phyloP scores from a whole-genome alignment of 2,888 invertebrate genomes.

The Cephus pulcher region DNA sequence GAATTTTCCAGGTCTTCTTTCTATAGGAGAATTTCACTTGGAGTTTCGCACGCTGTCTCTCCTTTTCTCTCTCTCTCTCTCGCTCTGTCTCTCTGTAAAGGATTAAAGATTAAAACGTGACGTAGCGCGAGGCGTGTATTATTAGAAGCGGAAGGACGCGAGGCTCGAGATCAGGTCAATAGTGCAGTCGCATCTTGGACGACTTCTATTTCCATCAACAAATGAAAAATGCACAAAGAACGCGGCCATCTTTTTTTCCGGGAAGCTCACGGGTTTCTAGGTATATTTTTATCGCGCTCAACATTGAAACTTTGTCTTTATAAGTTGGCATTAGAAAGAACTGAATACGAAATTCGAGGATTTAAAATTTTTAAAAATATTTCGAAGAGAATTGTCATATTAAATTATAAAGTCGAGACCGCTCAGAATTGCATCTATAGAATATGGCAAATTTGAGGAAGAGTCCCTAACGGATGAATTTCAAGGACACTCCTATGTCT shows the following conservation, averaged over 20 bases:
- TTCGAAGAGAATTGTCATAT: too few relatives aligned
- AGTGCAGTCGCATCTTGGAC: background rate
- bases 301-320: background rate
- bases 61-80: background rate
- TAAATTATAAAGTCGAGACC: too few relatives aligned
- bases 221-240: slow-evolving; percentile 24
- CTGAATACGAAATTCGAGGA: too few relatives aligned
- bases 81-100: background rate
- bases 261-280: background rate
- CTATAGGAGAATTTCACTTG: background rate
- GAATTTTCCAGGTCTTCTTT: background rate
- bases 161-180: background rate
- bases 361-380: too few relatives aligned
- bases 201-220: slow-evolving; percentile 19
- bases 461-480: too few relatives aligned
- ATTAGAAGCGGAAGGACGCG: slow-evolving; percentile 23
- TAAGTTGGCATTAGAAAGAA: too few relatives aligned
- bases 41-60: background rate
- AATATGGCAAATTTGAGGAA: too few relatives aligned
- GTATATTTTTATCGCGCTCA: background rate
- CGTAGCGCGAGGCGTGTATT: slow-evolving; percentile 9
- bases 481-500: too few relatives aligned
- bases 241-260: background rate
- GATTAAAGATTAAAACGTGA: slow-evolving; percentile 9
- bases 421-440: too few relatives aligned